These are phyloP conservation scores for Sphyrna mokarran DNA, from an alignment of 2,113 vertebrate species.

Conservation along the genomic window DNA sequence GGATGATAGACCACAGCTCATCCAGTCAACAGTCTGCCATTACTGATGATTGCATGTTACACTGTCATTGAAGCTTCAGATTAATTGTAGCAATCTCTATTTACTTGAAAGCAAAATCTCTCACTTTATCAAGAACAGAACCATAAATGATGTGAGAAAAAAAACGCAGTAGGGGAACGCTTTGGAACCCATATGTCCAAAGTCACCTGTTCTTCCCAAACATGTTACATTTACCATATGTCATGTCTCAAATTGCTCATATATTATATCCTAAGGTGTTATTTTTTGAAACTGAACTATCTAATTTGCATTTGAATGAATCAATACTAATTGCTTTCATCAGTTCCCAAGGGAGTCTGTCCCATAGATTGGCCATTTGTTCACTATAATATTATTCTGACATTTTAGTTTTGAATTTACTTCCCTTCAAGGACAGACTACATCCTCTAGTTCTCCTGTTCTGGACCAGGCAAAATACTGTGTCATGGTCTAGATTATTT, in stretches of 20 bases:
- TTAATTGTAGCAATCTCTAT: neutral
- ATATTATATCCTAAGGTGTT: neutral
- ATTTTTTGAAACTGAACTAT: neutral
- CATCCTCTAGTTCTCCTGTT: neutral
- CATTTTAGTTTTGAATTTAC: neutral
- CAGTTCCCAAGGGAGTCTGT: neutral
- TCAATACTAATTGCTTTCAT: neutral
- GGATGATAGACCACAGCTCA: neutral
- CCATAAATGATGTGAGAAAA: neutral
- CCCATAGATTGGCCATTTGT: neutral
- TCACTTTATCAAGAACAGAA: neutral
- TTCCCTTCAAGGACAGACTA: neutral
- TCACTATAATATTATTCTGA: neutral
- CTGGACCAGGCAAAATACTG: neutral
- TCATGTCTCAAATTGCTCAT: neutral
- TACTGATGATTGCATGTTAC: neutral
- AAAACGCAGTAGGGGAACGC: neutral
- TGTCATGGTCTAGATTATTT: neutral
- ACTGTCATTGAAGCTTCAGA: neutral
- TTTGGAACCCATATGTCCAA: neutral
- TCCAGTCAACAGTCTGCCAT: neutral
- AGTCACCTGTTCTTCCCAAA: neutral
- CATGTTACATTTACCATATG: neutral
- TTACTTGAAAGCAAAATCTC: neutral
- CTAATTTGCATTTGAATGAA: neutral